A percentile compares a stretch with the other conserved stretches of the same genome.
Evolutionary conservation across 2,888 invertebrate genomes (phyloP).

Genomic region (Augochlorella aurata): DNA sequence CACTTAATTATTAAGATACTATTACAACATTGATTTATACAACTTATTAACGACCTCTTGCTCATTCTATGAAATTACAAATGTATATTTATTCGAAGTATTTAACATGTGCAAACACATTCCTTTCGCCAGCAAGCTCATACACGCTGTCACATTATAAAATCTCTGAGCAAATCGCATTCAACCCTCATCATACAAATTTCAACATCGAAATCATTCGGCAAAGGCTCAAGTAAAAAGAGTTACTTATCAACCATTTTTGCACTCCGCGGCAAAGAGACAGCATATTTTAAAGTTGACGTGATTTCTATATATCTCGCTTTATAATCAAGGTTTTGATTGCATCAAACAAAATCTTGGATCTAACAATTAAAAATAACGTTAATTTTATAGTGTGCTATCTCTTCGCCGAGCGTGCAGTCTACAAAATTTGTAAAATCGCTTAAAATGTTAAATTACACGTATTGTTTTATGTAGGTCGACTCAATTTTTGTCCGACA

Average conservation of each 20-base stretch:
- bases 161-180: background rate
- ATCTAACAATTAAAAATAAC: too few relatives aligned
- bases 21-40: background rate
- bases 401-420: background rate
- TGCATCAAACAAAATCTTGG: too few relatives aligned
- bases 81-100: background rate
- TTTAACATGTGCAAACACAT: conserved; percentile 9
- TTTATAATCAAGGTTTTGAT: too few relatives aligned
- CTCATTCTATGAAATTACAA: background rate
- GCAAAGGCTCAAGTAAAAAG: background rate
- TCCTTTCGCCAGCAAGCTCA: background rate
- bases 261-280: too few relatives aligned
- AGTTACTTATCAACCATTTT: background rate
- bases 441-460: background rate
- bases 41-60: background rate
- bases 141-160: background rate
- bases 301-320: too few relatives aligned
- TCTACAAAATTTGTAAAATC: background rate
- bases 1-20: background rate
- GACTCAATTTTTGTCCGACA: background rate
- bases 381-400: too few relatives aligned
- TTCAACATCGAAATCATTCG: background rate
- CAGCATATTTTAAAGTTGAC: too few relatives aligned
- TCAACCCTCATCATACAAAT: background rate
- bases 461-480: background rate